Evolutionary conservation across 1,140 invertebrate species (phyloP), one percentile per base, ranked within the genome.

Genomic region (Ditylenchus dipsaci): DNA sequence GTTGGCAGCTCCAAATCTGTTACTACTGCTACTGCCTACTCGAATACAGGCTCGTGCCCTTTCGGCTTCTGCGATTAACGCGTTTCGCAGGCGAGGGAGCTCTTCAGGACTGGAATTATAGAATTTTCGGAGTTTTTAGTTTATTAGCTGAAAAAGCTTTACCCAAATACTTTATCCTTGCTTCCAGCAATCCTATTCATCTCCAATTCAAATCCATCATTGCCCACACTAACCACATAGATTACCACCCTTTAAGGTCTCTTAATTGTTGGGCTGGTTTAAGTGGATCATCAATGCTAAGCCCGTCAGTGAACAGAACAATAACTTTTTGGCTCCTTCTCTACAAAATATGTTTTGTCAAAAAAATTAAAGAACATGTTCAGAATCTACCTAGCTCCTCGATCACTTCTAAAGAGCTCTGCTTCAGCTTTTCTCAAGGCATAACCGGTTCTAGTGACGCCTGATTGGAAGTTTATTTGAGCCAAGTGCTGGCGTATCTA

Each of bases 111-210:
- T 77, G 30, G 42, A 75, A 74, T 56, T 17, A 33, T n/a, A 11
- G 11, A 45, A 45, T 45, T 45, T 13, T 45, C n/a, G n/a, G 8
- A 21, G 3, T 53, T 53, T 7, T 26, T 53, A 3, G 8, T 7
- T 19, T 17, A 53, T 7, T 7, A 19, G n/a, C 49, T 21, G 15
- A 53, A 53, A 53, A 5, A 17, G 23, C 8, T 49, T 56, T 23
- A 78, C 72, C 76, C 76, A 38, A 80, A 78, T 8, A 80, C 72
- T 27, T 80, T 67, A 23, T 78, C 78, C 17, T 67, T 59, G 19
- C 70, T 61, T n/a, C 76, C 76, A n/a, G 76, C 77, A 58, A 78
- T 78, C 19, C 60, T 43, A 33, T 81, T 73, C 76, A 80, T 77
- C 63, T 78, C 75, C 27, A 65, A 30, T 43, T 66, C 56, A 58